Evolutionary conservation across 2,797 vertebrate genomes (phyloP), one percentile per base, ranked within the genome.

Genomic region (Staurois parvus): DNA sequence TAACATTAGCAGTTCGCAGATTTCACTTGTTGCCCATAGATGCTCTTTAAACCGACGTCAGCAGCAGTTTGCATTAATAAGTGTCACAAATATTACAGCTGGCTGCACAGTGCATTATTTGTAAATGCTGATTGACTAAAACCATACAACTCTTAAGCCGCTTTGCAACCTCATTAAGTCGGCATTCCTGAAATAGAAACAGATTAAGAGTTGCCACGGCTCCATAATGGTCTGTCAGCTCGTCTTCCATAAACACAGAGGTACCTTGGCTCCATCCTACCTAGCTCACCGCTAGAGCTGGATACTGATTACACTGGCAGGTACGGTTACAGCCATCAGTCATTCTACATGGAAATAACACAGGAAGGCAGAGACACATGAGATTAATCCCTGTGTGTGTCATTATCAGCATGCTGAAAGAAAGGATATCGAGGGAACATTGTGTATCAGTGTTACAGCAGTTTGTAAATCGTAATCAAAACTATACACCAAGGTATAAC

Each of bases 91-190:
- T 59, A 59, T 59, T 59, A 24, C 52, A 59, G 52, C 52, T 59
- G 52, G 52, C 52, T 24, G 52, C 21, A 59, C 10, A 29, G 64
- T 59, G 72, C 26, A 62, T 75, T 73, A 83, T 79, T 74, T 83
- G 80, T 74, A 86, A 84, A 82, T 83, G 75, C 75, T 68, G 85
- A 87, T 59, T 79, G 85, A 83, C 74, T 88, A 88, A 45, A 88
- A 91, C 84, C 89, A 90, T 1, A 42, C 11, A 19, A 86, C 79
- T 1, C 56, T 52, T 92, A 93, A 93, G 91, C 91, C 67, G 90
- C 91, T 93, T 92, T 91, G 83, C 5, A 76, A 89, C 85, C 64
- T 86, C 87, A 11, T 76, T 92, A 92, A 91, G 89, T 90, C 0
- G 66, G 9, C 88, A 88, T 84, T 87, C 62, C 79, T 82, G 30